Evolutionary conservation across 2,888 invertebrate species (phyloP).

Genomic region (Cheilosia grossa): DNA sequence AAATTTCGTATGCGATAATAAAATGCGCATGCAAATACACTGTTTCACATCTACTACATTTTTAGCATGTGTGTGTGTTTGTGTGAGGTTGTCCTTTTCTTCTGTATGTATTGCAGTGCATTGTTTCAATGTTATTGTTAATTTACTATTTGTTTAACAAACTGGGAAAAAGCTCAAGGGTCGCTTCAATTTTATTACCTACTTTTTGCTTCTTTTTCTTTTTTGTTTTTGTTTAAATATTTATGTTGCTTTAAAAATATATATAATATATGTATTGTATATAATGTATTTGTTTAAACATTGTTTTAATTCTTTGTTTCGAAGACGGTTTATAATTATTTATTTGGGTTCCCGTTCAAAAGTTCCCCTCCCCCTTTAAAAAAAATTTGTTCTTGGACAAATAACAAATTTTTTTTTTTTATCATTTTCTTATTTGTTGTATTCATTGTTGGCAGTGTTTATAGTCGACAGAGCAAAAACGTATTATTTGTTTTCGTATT

Average conservation of each 20-base stretch:
- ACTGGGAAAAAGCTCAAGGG: slow-evolving; percentile 73
- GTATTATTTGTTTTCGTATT: slow-evolving; percentile 23
- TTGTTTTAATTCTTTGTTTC: slow-evolving; percentile 64
- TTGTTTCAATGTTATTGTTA: slow-evolving; percentile 44
- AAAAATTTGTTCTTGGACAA: slow-evolving; percentile 61
- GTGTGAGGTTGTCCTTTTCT: slow-evolving; percentile 1
- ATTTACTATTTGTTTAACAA: slow-evolving; percentile 72
- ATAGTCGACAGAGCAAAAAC: slow-evolving; percentile 75
- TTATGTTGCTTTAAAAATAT: slow-evolving; percentile 61
- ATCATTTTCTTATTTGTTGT: slow-evolving; percentile 50
- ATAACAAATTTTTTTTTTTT: slow-evolving; percentile 62
- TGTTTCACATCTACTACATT: slow-evolving; percentile 55
- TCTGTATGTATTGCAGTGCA: slow-evolving; percentile 31
- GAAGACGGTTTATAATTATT: slow-evolving; percentile 68
- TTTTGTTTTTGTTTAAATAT: slow-evolving; percentile 29
- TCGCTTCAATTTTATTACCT: slow-evolving; percentile 55
- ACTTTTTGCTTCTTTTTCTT: slow-evolving; percentile 22
- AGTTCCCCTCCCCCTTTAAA: slow-evolving; percentile 44
- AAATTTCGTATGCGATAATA: slow-evolving; percentile 61
- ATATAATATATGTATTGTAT: slow-evolving; percentile 74
- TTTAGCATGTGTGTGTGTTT: slow-evolving; percentile 18
- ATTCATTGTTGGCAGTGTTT: slow-evolving; percentile 75
- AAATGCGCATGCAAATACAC: slow-evolving; percentile 61
- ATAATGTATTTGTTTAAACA: slow-evolving; percentile 70
- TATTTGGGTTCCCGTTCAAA: slow-evolving; percentile 56